Conservation (phyloP, 2,888 invertebrate species). For the Mimumesa dahlbomi region DNA sequence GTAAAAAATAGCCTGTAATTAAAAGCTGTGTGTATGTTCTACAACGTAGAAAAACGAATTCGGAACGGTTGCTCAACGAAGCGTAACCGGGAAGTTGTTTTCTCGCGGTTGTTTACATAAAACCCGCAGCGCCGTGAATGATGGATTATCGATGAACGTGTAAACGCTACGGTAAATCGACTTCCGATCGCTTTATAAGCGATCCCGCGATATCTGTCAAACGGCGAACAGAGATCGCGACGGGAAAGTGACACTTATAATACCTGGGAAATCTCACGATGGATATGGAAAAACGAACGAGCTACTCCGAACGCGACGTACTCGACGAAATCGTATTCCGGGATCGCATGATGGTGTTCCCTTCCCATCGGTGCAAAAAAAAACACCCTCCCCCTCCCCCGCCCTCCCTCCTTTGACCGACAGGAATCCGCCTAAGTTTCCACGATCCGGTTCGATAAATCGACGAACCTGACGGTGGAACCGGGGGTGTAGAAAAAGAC, state of each 20-base stretch:
- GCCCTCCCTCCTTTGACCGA: neutral
- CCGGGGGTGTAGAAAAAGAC: neutral
- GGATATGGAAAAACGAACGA: too few relatives aligned
- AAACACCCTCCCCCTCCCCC: too few relatives aligned
- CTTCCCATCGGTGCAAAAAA: neutral
- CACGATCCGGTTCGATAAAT: conserved; percentile 1
- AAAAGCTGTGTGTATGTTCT: too few relatives aligned
- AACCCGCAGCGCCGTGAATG: conserved; percentile 20
- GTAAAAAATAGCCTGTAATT: too few relatives aligned
- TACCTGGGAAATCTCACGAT: too few relatives aligned
- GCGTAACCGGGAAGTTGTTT: conserved; percentile 22
- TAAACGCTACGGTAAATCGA: conserved; percentile 22
- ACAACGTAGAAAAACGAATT: too few relatives aligned
- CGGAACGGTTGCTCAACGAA: too few relatives aligned
- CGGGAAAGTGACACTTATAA: too few relatives aligned
- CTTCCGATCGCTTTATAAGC: conserved; percentile 32
- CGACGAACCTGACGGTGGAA: neutral
- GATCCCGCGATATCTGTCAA: too few relatives aligned
- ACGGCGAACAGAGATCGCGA: too few relatives aligned
- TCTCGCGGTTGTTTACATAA: conserved; percentile 25
- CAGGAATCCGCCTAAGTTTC: neutral
- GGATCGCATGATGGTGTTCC: neutral
- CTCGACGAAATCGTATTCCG: too few relatives aligned
- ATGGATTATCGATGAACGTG: conserved; percentile 12
- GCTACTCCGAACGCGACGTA: too few relatives aligned